Evolutionary conservation across 53 echinoderm and acorn worm species (phyloP).

Genomic region (Henricia sp.): DNA sequence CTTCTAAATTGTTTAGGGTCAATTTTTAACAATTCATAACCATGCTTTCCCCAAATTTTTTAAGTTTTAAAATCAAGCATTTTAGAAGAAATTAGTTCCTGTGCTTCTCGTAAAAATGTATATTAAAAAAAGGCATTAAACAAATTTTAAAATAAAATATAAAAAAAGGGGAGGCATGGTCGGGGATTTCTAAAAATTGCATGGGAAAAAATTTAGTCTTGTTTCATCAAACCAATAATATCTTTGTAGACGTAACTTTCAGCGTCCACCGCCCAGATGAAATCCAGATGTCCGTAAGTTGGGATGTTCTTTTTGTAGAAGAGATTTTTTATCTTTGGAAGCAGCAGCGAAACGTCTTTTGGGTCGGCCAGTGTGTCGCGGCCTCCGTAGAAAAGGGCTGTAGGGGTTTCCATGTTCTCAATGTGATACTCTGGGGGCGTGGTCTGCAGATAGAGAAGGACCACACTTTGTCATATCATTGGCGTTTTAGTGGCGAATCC

Average conservation of each 20-base stretch:
- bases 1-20: too few relatives aligned
- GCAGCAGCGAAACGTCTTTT: slow-evolving; percentile 73
- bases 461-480: too few relatives aligned
- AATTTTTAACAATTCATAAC: too few relatives aligned
- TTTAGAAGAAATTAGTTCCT: too few relatives aligned
- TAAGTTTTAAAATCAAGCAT: too few relatives aligned
- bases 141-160: too few relatives aligned
- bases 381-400: slow-evolving; percentile 88
- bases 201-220: background rate
- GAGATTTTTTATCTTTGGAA: slow-evolving; percentile 63
- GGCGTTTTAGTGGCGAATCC: too few relatives aligned
- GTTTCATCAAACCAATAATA: slow-evolving; percentile 58
- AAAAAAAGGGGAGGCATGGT: too few relatives aligned
- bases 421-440: slow-evolving; percentile 80
- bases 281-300: slow-evolving; percentile 89
- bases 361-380: slow-evolving; percentile 83
- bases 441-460: slow-evolving; percentile 58
- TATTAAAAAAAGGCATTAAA: too few relatives aligned
- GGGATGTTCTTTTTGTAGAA: slow-evolving; percentile 73
- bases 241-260: slow-evolving; percentile 71
- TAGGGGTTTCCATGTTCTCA: slow-evolving; percentile 72
- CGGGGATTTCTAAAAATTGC: too few relatives aligned
- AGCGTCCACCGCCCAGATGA: slow-evolving; percentile 88
- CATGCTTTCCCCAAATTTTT: too few relatives aligned
- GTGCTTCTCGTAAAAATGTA: too few relatives aligned